These are phyloP conservation scores for Bembecia ichneumoniformis DNA, from an alignment of 2,888 invertebrate species.

Conservation along the genomic window DNA sequence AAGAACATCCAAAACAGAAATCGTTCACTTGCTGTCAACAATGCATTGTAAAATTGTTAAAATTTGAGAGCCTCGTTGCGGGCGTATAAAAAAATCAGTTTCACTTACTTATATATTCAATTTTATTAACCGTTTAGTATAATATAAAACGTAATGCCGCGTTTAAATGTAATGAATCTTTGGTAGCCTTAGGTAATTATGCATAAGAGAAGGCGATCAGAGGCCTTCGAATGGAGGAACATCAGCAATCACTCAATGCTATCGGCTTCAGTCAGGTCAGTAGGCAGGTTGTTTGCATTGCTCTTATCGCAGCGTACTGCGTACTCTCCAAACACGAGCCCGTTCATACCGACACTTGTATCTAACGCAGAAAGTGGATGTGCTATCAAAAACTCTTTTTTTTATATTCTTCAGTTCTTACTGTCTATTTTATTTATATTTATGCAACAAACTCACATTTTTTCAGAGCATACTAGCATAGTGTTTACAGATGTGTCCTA, in stretches of 20 bases:
- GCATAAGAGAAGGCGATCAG: not conserved
- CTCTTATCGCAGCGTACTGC: constrained; percentile 55
- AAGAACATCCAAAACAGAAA: too few relatives aligned
- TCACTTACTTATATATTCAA: too few relatives aligned
- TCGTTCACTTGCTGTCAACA: too few relatives aligned
- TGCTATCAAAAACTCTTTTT: not conserved
- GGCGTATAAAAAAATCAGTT: too few relatives aligned
- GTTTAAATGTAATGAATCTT: too few relatives aligned
- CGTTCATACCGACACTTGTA: not conserved
- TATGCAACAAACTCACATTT: not conserved
- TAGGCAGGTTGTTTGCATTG: constrained; percentile 48
- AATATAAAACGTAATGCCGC: too few relatives aligned
- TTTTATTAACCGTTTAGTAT: too few relatives aligned
- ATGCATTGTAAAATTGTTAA: too few relatives aligned
- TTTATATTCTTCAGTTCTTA: not conserved
- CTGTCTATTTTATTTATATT: not conserved
- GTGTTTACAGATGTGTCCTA: too few relatives aligned
- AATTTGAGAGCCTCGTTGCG: too few relatives aligned
- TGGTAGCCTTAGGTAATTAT: too few relatives aligned
- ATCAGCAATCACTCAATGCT: constrained; percentile 53
- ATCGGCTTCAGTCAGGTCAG: constrained; percentile 45
- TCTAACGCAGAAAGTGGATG: not conserved
- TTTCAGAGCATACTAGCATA: too few relatives aligned
- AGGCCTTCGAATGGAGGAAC: constrained; percentile 20
- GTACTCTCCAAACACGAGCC: constrained; percentile 44